Conservation (phyloP, 2,113 vertebrate species). For the Heloderma charlesbogerti region DNA sequence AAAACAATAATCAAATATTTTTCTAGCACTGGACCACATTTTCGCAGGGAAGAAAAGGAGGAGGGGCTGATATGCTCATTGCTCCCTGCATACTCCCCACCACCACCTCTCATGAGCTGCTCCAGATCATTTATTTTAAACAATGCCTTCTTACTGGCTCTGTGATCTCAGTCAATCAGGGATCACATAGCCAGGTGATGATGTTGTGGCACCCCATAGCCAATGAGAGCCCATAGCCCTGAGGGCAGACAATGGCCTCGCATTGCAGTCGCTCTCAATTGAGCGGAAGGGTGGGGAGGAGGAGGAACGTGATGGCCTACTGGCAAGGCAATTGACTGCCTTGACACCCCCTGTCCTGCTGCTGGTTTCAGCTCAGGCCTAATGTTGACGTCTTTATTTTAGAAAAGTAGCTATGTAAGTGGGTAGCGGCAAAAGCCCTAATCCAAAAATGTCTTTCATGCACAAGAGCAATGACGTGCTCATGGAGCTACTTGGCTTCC, state of each 20-base stretch:
- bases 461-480: not conserved
- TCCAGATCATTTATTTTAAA: not conserved
- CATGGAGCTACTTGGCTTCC: not conserved
- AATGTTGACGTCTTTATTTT: not conserved
- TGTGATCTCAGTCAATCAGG: not conserved
- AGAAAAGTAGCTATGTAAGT: not conserved
- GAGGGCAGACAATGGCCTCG: not conserved
- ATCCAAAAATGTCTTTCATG: not conserved
- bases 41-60: not conserved
- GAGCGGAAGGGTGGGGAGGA: not conserved
- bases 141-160: not conserved
- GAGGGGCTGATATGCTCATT: not conserved
- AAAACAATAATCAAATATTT: conserved; percentile 20
- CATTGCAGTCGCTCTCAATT: not conserved
- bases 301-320: not conserved
- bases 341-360: not conserved
- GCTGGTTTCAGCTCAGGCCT: not conserved
- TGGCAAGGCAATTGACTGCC: not conserved
- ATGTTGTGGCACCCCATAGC: not conserved
- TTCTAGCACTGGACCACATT: not conserved
- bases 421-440: not conserved
- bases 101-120: not conserved
- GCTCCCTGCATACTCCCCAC: not conserved
- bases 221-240: not conserved
- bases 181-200: not conserved